Base-by-base conservation (phyloP, 1,140 invertebrate species). In the Fopius arisanus region DNA sequence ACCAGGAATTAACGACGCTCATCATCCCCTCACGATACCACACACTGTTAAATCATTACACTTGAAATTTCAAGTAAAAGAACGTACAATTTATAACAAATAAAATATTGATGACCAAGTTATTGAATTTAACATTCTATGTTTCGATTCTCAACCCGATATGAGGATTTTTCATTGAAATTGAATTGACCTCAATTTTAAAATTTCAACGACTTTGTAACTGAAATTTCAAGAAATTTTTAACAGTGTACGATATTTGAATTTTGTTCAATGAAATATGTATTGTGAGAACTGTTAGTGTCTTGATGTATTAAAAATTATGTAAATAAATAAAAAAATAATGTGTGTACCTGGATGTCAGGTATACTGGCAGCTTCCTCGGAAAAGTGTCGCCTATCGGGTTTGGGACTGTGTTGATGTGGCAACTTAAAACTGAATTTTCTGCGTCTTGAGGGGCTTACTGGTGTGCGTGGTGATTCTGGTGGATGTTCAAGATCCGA, bases 361-460 rank as follows among this genome's bases (percentile, higher is more conserved):
- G 95, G 94, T 80, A 96, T 96, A 76, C 94, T 96, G 59, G 95
- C 93, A 14, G 96, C 93, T 90, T 97, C 95, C 82, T 96, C 94
- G 33, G 94, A 93, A 84, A 97, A 97, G 80, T 96, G 96, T 73
- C 95, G 91, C 80, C 94, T 91, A 80, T 95, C 93, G 26, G 86
- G 84, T 81, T 91, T 91, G 31, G 91, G 91, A 78, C 91, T 91
- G 77, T 89, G 88, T 79, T 88, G 89, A 83, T 88, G 82, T 66
- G 93, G 93, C 88, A 97, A 93, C 77, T 95, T 94, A 86, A 97
- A 97, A 76, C 93, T 94, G 81, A 97, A 96, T 85, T 96, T 97
- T 77, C 92, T 90, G 81, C 96, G 96, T 70, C 90, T 92, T 0
- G 95, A 94, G 5, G 96, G 92, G 79, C 90, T 94, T 59, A 93